Evolutionary conservation across 2,888 invertebrate genomes (phyloP), one percentile per base, ranked within the genome.

Genomic region (Rhimphoctona megacephalus): DNA sequence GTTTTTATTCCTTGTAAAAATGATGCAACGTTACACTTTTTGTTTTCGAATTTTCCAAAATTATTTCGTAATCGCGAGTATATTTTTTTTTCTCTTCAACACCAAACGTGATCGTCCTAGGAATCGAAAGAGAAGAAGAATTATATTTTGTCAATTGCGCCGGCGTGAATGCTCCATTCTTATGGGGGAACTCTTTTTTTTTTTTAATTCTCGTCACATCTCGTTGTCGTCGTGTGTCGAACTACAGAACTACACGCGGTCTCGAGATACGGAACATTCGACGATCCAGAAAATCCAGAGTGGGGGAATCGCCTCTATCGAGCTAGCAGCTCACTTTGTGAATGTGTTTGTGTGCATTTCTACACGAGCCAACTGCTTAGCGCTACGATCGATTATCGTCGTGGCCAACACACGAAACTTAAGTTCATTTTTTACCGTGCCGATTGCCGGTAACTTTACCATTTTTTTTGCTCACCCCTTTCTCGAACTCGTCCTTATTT

Each of bases 151-250:
- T 30, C 30, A 30, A 61, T 25, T 76, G 76, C 76, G 76, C 76
- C 61, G 76, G 61, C 76, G 76, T 64, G 54, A 36, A 36, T 36
- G 9, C 36, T 11, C 33, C 36, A 14, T 73, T 36, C 33, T 22
- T n/a, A 14, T 22, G 7, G 8, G 14, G 57, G 67, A 39, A 3
- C 36, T 30, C n/a, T 14, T n/a, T 14, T 22, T 73, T 73, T 73
- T 54, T 73, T 33, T n/a, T 49, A 33, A 22, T 22, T 36, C 22
- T 36, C 22, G 73, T 64, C 43, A 17, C 36, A 39, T 69, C 36
- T 74, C 39, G 39, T 74, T 57, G 14, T 33, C 57, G 76, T 77
- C 76, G 76, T 78, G 52, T 52, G 64, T 67, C 52, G 64, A 78
- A 78, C 67, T 67, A n/a, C 39, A 36, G 4, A 3, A 36, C n/a